These are phyloP conservation scores for Drosophila anceps DNA, from an alignment of 2,888 invertebrate genomes.

Conservation along the genomic window DNA sequence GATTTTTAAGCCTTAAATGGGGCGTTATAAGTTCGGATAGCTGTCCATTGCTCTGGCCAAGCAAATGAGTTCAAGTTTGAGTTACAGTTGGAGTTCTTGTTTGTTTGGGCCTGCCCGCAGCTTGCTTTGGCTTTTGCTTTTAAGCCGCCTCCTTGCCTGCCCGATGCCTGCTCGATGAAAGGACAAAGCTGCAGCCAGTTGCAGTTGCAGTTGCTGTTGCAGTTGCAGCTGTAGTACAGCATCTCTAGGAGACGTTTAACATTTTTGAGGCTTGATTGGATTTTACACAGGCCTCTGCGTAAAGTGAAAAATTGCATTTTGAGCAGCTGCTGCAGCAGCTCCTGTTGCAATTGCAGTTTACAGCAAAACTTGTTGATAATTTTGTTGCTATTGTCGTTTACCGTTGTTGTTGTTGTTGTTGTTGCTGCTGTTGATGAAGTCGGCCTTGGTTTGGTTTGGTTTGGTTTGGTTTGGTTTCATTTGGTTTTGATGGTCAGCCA, in stretches of 20 bases:
- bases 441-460: slow-evolving; percentile 67
- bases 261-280: slow-evolving; percentile 83
- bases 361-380: slow-evolving; percentile 50
- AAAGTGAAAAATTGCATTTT: slow-evolving; percentile 80
- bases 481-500: slow-evolving; percentile 70
- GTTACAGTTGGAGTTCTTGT: slow-evolving; percentile 37
- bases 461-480: slow-evolving; percentile 68
- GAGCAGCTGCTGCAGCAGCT: slow-evolving; percentile 66
- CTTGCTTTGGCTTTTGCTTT: slow-evolving; percentile 78
- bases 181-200: slow-evolving; percentile 4
- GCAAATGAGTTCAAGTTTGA: slow-evolving; percentile 20
- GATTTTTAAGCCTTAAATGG: slow-evolving; percentile 76
- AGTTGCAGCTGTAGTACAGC: slow-evolving; percentile 36
- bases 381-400: slow-evolving; percentile 32
- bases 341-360: slow-evolving; percentile 34
- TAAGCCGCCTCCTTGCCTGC: slow-evolving; percentile 34
- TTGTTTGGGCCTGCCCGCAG: slow-evolving; percentile 70
- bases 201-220: slow-evolving; percentile 24
- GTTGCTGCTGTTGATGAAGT: slow-evolving; percentile 81
- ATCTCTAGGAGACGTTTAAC: slow-evolving; percentile 67
- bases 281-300: slow-evolving; percentile 66
- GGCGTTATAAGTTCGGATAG: slow-evolving; percentile 79
- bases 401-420: slow-evolving; percentile 13
- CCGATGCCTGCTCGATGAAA: background rate
- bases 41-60: slow-evolving; percentile 41